A percentile compares a stretch with the other conserved stretches of the same genome.
Conservation (phyloP, 2,797 vertebrate species). For the Eulemur coronatus region DNA sequence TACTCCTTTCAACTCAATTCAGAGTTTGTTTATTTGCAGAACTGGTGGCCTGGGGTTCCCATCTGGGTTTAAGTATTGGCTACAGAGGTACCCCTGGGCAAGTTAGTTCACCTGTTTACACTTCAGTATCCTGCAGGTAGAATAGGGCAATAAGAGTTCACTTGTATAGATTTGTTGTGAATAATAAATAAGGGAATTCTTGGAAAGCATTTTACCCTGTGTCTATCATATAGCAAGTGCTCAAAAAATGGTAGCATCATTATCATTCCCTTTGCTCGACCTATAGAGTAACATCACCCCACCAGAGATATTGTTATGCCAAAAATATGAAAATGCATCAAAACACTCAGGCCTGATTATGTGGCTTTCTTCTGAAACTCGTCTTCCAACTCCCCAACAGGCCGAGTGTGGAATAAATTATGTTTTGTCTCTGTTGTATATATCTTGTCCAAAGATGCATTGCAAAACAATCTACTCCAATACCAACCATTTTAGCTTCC, state of each 20-base stretch:
- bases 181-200: neutral
- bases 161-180: neutral
- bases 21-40: neutral
- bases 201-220: neutral
- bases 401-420: neutral
- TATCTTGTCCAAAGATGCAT: neutral
- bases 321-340: neutral
- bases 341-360: neutral
- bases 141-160: neutral
- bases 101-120: neutral
- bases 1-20: neutral
- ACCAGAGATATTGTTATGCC: neutral
- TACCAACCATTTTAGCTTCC: neutral
- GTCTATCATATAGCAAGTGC: neutral
- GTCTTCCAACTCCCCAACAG: neutral
- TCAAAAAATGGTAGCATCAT: neutral
- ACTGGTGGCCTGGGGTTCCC: neutral
- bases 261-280: neutral
- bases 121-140: neutral
- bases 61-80: rapidly evolving
- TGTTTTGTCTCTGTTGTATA: neutral
- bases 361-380: neutral
- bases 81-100: neutral
- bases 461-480: neutral
- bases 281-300: too few relatives aligned